phyloP scores from a whole-genome alignment of 2,888 invertebrate genomes.

The Balanococcus diminutus region DNA sequence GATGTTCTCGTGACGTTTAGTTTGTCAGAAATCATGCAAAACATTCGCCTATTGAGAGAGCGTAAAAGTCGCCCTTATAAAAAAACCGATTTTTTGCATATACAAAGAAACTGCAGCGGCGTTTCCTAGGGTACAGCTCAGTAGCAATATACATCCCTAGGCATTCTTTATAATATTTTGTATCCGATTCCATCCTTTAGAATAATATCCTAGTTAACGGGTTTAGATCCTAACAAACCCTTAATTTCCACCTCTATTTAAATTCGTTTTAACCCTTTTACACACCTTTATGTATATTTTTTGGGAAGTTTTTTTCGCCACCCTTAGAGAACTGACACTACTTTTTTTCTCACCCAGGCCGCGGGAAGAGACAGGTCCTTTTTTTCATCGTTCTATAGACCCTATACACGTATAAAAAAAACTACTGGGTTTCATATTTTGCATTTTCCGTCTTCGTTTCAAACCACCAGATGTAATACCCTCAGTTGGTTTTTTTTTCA shows the following conservation, averaged over 20 bases:
- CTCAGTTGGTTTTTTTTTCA: constrained; percentile 45
- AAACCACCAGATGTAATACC: constrained; percentile 54
- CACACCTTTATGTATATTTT: constrained; percentile 53
- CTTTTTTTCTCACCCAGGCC: constrained; percentile 53
- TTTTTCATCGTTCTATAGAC: constrained; percentile 38
- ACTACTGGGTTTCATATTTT: constrained; percentile 54
- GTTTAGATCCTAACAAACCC: constrained; percentile 54
- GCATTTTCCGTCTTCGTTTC: constrained; percentile 52
- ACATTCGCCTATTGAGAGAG: constrained; percentile 45
- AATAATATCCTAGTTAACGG: constrained; percentile 55
- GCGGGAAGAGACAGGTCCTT: constrained; percentile 49
- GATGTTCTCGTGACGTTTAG: neutral
- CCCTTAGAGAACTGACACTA: constrained; percentile 53
- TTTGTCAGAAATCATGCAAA: constrained; percentile 54
- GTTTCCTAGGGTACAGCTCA: constrained; percentile 51
- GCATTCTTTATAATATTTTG: constrained; percentile 47
- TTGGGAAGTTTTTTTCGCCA: constrained; percentile 51
- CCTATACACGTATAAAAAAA: constrained; percentile 31
- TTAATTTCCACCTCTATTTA: constrained; percentile 55
- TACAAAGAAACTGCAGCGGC: constrained; percentile 24
- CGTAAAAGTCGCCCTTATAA: constrained; percentile 52
- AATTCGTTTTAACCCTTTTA: constrained; percentile 53
- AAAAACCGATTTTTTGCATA: constrained; percentile 40
- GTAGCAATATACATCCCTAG: constrained; percentile 49
- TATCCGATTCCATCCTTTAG: constrained; percentile 54